Evolutionary conservation across 2,888 invertebrate genomes (phyloP).

Genomic region (Tachina fera): DNA sequence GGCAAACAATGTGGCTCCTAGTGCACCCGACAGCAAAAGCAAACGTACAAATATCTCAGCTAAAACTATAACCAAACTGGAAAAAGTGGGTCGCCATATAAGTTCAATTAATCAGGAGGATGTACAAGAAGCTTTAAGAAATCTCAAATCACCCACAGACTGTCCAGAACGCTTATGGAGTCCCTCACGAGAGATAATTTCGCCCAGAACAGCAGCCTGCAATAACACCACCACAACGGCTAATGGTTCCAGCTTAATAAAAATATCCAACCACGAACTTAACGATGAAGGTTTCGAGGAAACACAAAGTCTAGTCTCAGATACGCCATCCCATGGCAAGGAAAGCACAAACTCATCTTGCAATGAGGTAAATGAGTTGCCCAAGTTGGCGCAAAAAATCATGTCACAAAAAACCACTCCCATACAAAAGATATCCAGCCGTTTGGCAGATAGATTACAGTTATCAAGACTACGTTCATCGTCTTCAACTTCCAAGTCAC

Average conservation of each 20-base stretch:
- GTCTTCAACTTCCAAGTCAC: constrained; percentile 52
- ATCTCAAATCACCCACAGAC: constrained; percentile 86
- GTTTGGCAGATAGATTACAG: constrained; percentile 76
- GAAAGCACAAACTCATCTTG: constrained; percentile 88
- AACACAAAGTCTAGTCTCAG: constrained; percentile 93
- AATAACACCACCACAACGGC: constrained; percentile 52
- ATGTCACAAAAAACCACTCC: constrained; percentile 70
- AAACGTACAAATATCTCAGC: constrained; percentile 67
- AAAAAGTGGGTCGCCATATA: constrained; percentile 85
- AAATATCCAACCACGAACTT: constrained; percentile 83
- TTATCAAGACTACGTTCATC: constrained; percentile 73
- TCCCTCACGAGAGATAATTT: constrained; percentile 80
- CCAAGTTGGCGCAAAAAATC: constrained; percentile 57
- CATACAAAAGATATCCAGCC: constrained; percentile 70
- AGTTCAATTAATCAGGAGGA: constrained; percentile 89
- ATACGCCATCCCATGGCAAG: constrained; percentile 91
- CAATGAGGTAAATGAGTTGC: constrained; percentile 85
- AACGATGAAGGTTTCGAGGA: constrained; percentile 96
- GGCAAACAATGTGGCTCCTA: constrained; percentile 11
- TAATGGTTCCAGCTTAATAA: constrained; percentile 73
- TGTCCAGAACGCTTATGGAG: constrained; percentile 86
- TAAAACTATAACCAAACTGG: constrained; percentile 79
- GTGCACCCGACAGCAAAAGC: constrained; percentile 10
- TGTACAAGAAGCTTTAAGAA: constrained; percentile 87
- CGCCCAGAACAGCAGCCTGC: constrained; percentile 65